Conservation (phyloP, 2,888 invertebrate species). For the Lithosia quadra region DNA sequence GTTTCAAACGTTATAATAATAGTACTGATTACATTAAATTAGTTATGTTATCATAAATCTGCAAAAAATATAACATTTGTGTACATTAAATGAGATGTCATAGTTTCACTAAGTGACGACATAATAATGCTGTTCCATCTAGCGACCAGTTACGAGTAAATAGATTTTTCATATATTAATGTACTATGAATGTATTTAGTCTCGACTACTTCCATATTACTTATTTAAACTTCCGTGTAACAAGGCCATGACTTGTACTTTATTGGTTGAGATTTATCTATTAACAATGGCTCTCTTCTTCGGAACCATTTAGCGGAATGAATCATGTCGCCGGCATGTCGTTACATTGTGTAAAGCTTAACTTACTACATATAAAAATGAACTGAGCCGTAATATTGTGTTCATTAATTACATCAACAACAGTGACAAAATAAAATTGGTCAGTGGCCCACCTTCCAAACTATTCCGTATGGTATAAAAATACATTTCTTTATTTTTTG, state of each 20-base stretch:
- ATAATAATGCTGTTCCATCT: slow-evolving; percentile 76
- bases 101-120: slow-evolving; percentile 69
- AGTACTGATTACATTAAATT: slow-evolving; percentile 71
- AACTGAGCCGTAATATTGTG: slow-evolving; percentile 55
- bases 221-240: slow-evolving; percentile 68
- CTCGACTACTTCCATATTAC: slow-evolving; percentile 65
- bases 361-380: slow-evolving; percentile 66
- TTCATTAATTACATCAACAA: slow-evolving; percentile 52
- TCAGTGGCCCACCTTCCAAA: slow-evolving; percentile 72
- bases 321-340: slow-evolving; percentile 65
- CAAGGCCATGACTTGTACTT: slow-evolving; percentile 85
- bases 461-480: slow-evolving; percentile 81
- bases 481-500: slow-evolving; percentile 71
- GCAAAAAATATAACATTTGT: slow-evolving; percentile 83
- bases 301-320: slow-evolving; percentile 73
- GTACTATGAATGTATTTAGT: slow-evolving; percentile 64
- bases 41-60: slow-evolving; percentile 76
- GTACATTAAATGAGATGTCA: slow-evolving; percentile 70
- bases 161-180: slow-evolving; percentile 62
- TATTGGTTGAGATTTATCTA: slow-evolving; percentile 66
- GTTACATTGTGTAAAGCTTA: slow-evolving; percentile 72
- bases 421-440: slow-evolving; percentile 67
- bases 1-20: slow-evolving; percentile 65
- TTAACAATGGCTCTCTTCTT: slow-evolving; percentile 58
- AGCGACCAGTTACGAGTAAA: slow-evolving; percentile 68